A percentile compares a stretch with the other conserved stretches of the same genome.
These are phyloP conservation scores for Pogonophryne albipinna DNA, from an alignment of 2,797 vertebrate genomes.

Conservation along the genomic window DNA sequence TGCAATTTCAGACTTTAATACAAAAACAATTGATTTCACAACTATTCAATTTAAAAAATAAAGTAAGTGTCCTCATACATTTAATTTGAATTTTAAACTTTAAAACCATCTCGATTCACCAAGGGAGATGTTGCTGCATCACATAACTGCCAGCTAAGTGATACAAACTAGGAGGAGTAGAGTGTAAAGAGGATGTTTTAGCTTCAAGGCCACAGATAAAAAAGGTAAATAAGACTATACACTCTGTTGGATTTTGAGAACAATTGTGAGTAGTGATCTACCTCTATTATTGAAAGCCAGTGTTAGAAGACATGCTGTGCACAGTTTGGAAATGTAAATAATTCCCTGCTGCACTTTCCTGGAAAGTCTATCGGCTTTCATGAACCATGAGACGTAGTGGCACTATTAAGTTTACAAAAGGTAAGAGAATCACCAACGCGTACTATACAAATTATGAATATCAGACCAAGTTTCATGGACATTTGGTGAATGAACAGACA, in stretches of 20 bases:
- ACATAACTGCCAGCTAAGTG: background rate
- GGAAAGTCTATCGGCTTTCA: background rate
- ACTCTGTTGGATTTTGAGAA: background rate
- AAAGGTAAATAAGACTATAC: background rate
- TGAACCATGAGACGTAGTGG: background rate
- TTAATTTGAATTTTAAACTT: background rate
- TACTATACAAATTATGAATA: background rate
- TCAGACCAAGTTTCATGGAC: background rate
- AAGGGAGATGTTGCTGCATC: background rate
- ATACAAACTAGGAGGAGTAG: background rate
- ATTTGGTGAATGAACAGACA: conserved; percentile 31
- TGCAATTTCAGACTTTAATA: background rate
- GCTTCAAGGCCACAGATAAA: background rate
- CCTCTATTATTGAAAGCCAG: background rate
- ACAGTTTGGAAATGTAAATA: background rate
- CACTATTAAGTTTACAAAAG: background rate
- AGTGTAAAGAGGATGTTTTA: background rate
- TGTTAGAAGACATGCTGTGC: background rate
- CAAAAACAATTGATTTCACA: background rate
- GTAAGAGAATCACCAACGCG: conserved; percentile 1
- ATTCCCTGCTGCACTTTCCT: conserved; percentile 3
- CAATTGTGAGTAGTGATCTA: background rate
- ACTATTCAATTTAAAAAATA: background rate
- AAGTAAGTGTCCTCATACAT: background rate
- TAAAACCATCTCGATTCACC: too few relatives aligned